Evolutionary conservation across 2,113 vertebrate genomes (phyloP).

Genomic region (Rhinogobius similis): DNA sequence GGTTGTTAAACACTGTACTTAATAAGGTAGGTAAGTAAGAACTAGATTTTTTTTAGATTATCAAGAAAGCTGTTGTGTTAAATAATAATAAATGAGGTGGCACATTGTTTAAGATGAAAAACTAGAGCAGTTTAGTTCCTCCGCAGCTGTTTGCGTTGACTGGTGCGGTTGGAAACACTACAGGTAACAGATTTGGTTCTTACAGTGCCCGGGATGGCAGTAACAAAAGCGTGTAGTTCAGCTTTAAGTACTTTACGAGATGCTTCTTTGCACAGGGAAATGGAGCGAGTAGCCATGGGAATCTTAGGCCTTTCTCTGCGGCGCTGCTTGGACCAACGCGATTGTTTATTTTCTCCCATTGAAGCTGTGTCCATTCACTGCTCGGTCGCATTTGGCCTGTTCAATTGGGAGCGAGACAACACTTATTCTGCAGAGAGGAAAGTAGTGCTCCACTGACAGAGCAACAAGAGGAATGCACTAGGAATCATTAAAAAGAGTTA

Average conservation of each 20-base stretch:
- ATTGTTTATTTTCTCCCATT: conserved; percentile 81
- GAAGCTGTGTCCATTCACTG: conserved; percentile 74
- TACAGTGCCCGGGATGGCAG: not conserved
- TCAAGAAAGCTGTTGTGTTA: too few species aligned
- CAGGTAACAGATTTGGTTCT: not conserved
- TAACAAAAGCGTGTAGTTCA: not conserved
- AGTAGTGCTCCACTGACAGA: conserved; percentile 74
- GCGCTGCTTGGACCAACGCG: conserved; percentile 73
- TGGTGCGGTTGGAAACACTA: not conserved
- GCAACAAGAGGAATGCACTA: conserved; percentile 72
- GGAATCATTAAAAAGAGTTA: conserved; percentile 70
- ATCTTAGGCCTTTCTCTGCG: conserved; percentile 73
- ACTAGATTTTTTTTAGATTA: too few species aligned
- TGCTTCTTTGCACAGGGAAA: conserved; percentile 66
- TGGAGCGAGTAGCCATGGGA: conserved; percentile 74
- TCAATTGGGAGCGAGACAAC: conserved; percentile 78
- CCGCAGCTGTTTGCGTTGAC: not conserved
- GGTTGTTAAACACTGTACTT: too few species aligned
- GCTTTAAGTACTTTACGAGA: conserved; percentile 70
- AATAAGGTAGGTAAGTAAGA: too few species aligned
- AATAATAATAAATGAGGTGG: too few species aligned
- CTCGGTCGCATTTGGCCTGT: conserved; percentile 75
- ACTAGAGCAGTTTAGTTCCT: too few species aligned
- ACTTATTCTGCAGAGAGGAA: conserved; percentile 75
- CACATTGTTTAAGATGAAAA: too few species aligned